Evolutionary conservation across 53 echinoderm and acorn worm species (phyloP).

Genomic region (Astropecten irregularis): DNA sequence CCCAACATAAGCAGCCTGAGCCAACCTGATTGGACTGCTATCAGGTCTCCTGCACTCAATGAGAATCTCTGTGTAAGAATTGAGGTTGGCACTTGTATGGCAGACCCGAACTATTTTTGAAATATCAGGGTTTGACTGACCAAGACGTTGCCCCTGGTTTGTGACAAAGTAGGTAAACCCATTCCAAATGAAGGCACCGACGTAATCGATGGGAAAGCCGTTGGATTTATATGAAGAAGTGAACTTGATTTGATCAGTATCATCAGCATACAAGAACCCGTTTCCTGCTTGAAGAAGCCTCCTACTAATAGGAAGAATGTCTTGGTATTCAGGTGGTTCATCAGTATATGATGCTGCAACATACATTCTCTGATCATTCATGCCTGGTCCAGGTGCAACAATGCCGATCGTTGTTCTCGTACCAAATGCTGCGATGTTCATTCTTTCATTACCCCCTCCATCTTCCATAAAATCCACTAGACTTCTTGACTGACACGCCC

Average conservation of each 20-base stretch:
- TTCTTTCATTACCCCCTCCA: neutral
- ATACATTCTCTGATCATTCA: conserved; percentile 16
- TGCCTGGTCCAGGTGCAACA: conserved; percentile 10
- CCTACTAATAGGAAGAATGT: neutral
- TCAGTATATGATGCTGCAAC: neutral
- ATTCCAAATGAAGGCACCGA: conserved; percentile 1
- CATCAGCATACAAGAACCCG: neutral
- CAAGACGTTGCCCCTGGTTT: neutral
- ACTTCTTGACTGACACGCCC: conserved; percentile 40
- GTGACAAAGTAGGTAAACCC: conserved; percentile 49
- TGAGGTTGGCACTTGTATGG: neutral
- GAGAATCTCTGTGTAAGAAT: conserved; percentile 70
- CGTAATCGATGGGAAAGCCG: conserved; percentile 11
- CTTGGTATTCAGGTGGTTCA: neutral
- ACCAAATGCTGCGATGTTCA: conserved; percentile 29
- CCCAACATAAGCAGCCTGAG: conserved; percentile 62
- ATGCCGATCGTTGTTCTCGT: conserved; percentile 22
- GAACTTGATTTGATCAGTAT: neutral
- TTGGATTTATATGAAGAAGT: neutral
- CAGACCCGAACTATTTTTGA: conserved; percentile 51
- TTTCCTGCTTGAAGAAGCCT: neutral
- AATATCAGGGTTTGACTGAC: neutral
- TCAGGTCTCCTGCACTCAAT: conserved; percentile 35
- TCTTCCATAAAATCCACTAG: neutral
- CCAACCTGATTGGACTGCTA: conserved; percentile 4